Base-by-base conservation (phyloP, 2,113 vertebrate genomes). In the Archocentrus centrarchus region DNA sequence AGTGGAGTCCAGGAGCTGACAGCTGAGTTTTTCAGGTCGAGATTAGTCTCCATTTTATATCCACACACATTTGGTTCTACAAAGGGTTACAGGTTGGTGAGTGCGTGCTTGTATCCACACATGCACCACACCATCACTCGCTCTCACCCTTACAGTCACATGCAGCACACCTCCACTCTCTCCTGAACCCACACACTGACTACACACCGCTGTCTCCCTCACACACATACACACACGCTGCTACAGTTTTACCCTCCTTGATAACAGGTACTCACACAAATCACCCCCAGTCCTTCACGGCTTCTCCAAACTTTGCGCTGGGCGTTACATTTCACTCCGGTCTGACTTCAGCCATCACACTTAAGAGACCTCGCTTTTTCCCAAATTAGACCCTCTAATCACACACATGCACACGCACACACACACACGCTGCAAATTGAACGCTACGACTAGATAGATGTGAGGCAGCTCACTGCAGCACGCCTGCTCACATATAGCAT, bases 401-500 rank as follows among this genome's bases (percentile, higher is more conserved):
- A 57, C 58, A 63, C 80, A 61, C 75, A 78, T 30, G 30, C 30
- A 30, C 30, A 30, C 30, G 30, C 30, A 77, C 35, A 41, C 57
- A 50, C 53, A 22, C 59, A 14, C 68, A 73, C 68, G 5, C 68
- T 55, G 64, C 66, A 81, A 80, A 70, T 27, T 60, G 68, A 66
- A 66, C 6, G 66, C 53, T 73, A 73, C 55, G 13, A 79, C 84
- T 80, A 70, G 82, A 75, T 86, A 73, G 84, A 89, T 85, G 87
- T 59, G 90, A 86, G 91, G 92, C 87, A 76, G 89, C 91, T 93
- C 90, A 92, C 93, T 92, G 92, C 92, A 93, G 92, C 91, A 88
- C 91, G 91, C 93, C 84, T 88, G 91, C 88, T 93, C 93, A 92
- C 91, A 91, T 81, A 90, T 77, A 92, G 93, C 91, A 93, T 95